Evolutionary conservation across 2,797 vertebrate genomes (phyloP), one percentile per base, ranked within the genome.

Genomic region (Macropodus opercularis): DNA sequence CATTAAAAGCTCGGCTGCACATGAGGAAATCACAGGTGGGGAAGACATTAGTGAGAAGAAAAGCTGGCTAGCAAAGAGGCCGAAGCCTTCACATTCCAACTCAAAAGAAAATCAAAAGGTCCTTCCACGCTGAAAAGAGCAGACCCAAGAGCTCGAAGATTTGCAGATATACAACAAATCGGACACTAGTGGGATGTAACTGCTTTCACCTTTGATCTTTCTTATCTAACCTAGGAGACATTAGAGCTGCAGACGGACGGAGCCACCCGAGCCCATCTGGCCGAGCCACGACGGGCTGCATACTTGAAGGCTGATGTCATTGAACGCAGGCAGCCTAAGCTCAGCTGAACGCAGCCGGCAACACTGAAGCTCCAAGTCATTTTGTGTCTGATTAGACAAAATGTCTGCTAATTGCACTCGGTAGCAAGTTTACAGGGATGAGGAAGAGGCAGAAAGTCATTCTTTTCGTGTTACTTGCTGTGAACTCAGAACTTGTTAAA

Each of bases 291-390:
- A 75, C 61, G 68, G 80, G 48, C 70, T 62, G 81, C 90, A 93
- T 92, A 88, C 66, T 85, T 91, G 41, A 66, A 65, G 74, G 85
- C 64, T 93, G 92, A 92, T 86, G 89, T 93, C 89, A 93, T 63
- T 3, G 55, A 67, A 64, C 42, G 17, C 65, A 61, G 74, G 64
- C 75, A 65, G 73, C 51, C 72, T 26, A 63, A 72, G 66, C 73
- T 35, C 63, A 59, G 79, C 79, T 63, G 40, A 76, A 75, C 5
- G 19, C 59, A 52, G 18, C 54, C 12, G 22, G 53, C 62, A 40
- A 13, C 6, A 35, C 26, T 62, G 17, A 65, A 22, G n/a, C n/a
- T n/a, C n/a, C n/a, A n/a, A n/a, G n/a, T n/a, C n/a, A n/a, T n/a
- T n/a, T 35, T 18, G 23, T 13, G 39, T n/a, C 8, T 60, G 24